A percentile compares a stretch with the other conserved stretches of the same genome.
These are phyloP conservation scores for Oenanthe oenanthe DNA, from an alignment of 2,113 vertebrate species.

Conservation along the genomic window DNA sequence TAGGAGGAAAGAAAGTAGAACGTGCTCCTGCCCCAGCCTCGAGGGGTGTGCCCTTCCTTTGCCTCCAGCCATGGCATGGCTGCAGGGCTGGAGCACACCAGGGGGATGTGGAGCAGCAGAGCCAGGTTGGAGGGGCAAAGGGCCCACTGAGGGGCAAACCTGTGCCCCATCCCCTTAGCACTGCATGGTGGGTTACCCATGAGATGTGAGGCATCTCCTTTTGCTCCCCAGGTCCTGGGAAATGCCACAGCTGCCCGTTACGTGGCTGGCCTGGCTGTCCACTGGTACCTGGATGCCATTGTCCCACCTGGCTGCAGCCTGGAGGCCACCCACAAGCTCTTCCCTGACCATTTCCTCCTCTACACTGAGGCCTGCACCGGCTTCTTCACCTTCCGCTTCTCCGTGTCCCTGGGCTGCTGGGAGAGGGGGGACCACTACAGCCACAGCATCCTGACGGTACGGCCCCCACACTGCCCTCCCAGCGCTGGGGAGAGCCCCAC, in stretches of 20 bases:
- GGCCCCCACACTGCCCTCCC: accelerated
- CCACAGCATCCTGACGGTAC: slow-evolving; percentile 81
- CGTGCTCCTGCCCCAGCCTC: accelerated
- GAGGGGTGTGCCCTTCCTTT: accelerated
- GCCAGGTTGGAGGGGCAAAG: accelerated
- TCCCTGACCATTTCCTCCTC: slow-evolving; percentile 89
- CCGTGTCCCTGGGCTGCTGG: slow-evolving; percentile 91
- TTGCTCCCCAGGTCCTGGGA: slow-evolving; percentile 78
- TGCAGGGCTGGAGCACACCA: accelerated
- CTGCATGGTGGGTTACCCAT: neutral
- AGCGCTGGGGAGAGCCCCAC: accelerated
- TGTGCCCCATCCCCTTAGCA: too few relatives aligned
- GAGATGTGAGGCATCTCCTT: neutral
- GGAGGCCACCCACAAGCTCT: slow-evolving; percentile 82
- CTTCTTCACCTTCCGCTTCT: slow-evolving; percentile 60
- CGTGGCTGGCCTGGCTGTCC: slow-evolving; percentile 85
- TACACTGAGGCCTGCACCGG: slow-evolving; percentile 89
- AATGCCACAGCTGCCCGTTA: slow-evolving; percentile 81
- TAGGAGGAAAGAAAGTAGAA: neutral
- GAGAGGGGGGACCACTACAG: slow-evolving; percentile 86
- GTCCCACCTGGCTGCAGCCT: slow-evolving; percentile 77
- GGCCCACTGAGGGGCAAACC: accelerated
- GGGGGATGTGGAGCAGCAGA: neutral
- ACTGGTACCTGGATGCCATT: slow-evolving; percentile 89
- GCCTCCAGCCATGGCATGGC: too few relatives aligned